phyloP scores from a whole-genome alignment of 2,113 vertebrate species.

The Anolis sagrei region DNA sequence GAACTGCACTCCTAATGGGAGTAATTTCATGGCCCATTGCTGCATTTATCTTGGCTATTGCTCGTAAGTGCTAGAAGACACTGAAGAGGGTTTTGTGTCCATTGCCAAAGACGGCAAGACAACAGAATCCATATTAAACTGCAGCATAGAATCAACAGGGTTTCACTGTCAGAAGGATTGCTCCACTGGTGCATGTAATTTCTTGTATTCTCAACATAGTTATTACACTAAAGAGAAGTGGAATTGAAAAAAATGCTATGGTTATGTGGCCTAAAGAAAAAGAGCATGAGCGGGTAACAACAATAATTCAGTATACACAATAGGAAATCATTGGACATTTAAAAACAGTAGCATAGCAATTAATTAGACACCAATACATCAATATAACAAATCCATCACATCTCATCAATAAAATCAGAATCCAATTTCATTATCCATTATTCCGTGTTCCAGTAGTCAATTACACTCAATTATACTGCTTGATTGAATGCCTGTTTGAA shows the following conservation, averaged over 20 bases:
- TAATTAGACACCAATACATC: too few relatives aligned
- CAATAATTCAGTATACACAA: too few relatives aligned
- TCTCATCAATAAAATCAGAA: too few relatives aligned
- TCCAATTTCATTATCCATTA: too few relatives aligned
- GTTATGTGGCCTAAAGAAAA: neutral
- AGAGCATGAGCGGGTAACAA: too few relatives aligned
- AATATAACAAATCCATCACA: too few relatives aligned
- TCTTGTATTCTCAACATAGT: neutral
- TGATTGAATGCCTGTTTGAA: too few relatives aligned
- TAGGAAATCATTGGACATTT: too few relatives aligned
- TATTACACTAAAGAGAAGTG: neutral
- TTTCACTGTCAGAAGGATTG: neutral
- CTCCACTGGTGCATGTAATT: neutral
- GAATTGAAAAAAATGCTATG: neutral
- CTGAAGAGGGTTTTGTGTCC: neutral
- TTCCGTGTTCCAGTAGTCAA: too few relatives aligned
- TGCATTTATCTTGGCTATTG: neutral
- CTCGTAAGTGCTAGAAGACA: neutral
- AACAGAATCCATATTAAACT: neutral
- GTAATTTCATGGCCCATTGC: neutral
- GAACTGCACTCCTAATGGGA: neutral
- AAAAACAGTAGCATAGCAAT: too few relatives aligned
- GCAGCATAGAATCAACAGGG: neutral
- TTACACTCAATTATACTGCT: too few relatives aligned
- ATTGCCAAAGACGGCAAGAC: neutral